A percentile compares a stretch with the other conserved stretches of the same genome.
Evolutionary conservation across 2,797 vertebrate genomes (phyloP).

Genomic region (Apodemus agrarius): DNA sequence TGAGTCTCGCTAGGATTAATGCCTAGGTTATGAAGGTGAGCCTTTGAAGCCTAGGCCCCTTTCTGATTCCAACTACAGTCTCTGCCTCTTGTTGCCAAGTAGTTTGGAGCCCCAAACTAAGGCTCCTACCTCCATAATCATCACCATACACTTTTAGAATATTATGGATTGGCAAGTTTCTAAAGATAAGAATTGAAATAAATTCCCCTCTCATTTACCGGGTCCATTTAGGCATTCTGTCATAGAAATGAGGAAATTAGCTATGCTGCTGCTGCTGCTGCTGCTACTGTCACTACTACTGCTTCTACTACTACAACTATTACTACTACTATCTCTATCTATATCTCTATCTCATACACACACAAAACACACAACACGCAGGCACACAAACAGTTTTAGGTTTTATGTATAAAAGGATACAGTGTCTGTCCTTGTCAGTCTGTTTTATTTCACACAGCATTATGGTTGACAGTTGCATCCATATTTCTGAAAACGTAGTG

Average conservation of each 20-base stretch:
- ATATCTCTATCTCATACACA: background rate
- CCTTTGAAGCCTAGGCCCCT: background rate
- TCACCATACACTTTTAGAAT: background rate
- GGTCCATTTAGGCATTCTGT: background rate
- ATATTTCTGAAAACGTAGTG: background rate
- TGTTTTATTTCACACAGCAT: background rate
- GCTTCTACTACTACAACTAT: background rate
- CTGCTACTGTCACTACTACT: no score
- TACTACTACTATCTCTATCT: no score
- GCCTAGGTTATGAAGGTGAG: background rate
- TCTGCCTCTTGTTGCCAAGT: background rate
- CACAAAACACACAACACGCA: background rate
- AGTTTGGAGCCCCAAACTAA: background rate
- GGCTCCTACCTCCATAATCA: background rate
- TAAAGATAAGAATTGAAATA: background rate
- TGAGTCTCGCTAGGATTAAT: fast-evolving
- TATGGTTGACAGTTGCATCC: background rate
- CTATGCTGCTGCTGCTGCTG: background rate
- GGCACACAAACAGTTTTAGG: no score
- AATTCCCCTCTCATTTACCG: background rate
- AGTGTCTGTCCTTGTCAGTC: background rate
- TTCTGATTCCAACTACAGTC: background rate
- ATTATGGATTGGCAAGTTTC: background rate
- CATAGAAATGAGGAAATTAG: background rate
- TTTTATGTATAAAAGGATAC: background rate